phyloP scores from a whole-genome alignment of 2,888 invertebrate genomes.

The Pantelozetes paolii region DNA sequence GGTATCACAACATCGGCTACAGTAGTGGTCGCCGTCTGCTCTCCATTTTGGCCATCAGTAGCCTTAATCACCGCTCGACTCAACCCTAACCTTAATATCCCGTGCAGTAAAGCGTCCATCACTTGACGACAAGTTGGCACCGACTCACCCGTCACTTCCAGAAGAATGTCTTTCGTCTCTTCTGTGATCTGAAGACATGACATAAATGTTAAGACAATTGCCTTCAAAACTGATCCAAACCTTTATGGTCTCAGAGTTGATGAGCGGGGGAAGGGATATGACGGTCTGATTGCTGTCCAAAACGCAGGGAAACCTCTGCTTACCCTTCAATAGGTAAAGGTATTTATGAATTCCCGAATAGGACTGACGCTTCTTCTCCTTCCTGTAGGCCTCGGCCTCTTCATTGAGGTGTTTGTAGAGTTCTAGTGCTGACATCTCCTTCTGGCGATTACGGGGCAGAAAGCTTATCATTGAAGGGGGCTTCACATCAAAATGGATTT shows the following conservation, averaged over 20 bases:
- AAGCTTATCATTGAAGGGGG: constrained; percentile 61
- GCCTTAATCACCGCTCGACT: constrained; percentile 50
- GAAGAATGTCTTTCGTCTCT: constrained; percentile 63
- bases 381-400: constrained; percentile 73
- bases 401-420: constrained; percentile 65
- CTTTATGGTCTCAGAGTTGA: constrained; percentile 75
- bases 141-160: constrained; percentile 71
- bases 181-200: constrained; percentile 60
- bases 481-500: constrained; percentile 63
- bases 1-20: constrained; percentile 45
- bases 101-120: constrained; percentile 64
- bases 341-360: constrained; percentile 78
- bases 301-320: constrained; percentile 68
- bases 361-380: constrained; percentile 75
- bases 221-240: constrained; percentile 53
- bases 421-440: constrained; percentile 63
- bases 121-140: constrained; percentile 64
- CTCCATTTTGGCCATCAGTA: constrained; percentile 43
- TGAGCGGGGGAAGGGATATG: constrained; percentile 80
- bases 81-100: constrained; percentile 61
- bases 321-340: constrained; percentile 70
- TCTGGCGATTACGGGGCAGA: constrained; percentile 62
- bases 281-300: constrained; percentile 62
- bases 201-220: constrained; percentile 10
- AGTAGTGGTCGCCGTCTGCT: not conserved